Conservation (phyloP, 2,888 invertebrate genomes). For the Meghimatium bilineatum region DNA sequence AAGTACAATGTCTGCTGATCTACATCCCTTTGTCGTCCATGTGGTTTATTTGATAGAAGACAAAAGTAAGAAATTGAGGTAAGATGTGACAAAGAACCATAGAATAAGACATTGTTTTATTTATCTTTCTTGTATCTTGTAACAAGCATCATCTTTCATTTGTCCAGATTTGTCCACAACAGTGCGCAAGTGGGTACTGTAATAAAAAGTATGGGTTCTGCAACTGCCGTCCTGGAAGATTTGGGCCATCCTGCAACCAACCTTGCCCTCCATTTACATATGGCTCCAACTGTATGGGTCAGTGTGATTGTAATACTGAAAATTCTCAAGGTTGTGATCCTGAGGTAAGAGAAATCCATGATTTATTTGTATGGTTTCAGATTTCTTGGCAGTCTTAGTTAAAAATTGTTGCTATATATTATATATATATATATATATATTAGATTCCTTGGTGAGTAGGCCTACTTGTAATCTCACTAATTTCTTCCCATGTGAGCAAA, state of each 20-base stretch:
- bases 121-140: not conserved
- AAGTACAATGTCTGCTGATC: too few species aligned
- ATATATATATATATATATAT: too few species aligned
- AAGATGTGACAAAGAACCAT: too few species aligned
- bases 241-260: slow-evolving; percentile 88
- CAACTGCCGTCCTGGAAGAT: slow-evolving; percentile 73
- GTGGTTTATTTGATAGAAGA: too few species aligned
- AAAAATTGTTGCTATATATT: too few species aligned
- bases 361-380: not conserved
- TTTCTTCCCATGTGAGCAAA: too few species aligned
- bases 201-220: slow-evolving; percentile 78
- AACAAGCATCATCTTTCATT: not conserved
- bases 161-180: slow-evolving; percentile 68
- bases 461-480: too few species aligned
- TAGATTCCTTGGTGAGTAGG: too few species aligned
- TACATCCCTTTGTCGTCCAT: too few species aligned
- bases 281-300: slow-evolving; percentile 85
- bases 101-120: too few species aligned
- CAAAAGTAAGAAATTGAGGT: too few species aligned
- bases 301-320: slow-evolving; percentile 72
- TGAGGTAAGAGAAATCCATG: slow-evolving; percentile 63
- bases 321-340: slow-evolving; percentile 75
- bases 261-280: slow-evolving; percentile 90
- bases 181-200: slow-evolving; percentile 77
- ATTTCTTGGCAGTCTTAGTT: not conserved